Conservation (phyloP, 2,113 vertebrate species). For the Bombycilla garrulus region DNA sequence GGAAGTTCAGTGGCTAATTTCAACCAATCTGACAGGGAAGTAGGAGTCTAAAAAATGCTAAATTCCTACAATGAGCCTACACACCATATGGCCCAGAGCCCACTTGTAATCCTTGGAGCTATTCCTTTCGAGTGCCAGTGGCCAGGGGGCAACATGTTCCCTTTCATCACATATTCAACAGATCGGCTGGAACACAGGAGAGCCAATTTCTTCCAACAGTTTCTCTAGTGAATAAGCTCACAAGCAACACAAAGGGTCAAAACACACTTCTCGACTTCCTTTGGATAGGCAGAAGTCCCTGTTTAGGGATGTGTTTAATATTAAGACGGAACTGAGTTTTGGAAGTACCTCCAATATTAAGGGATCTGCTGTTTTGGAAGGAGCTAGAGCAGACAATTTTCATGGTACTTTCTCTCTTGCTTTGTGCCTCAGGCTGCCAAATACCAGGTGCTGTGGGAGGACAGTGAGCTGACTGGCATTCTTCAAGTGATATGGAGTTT, state of each 20-base stretch:
- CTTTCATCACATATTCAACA: background rate
- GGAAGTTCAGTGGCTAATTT: constrained; percentile 45
- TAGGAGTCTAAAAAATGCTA: constrained; percentile 47
- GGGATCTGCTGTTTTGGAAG: background rate
- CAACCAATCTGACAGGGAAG: constrained; percentile 40
- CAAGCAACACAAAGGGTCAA: background rate
- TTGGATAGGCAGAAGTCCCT: background rate
- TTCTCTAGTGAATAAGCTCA: background rate
- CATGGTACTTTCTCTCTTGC: background rate
- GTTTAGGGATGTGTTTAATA: background rate
- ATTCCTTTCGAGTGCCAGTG: constrained; percentile 5
- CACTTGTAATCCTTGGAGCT: constrained; percentile 12
- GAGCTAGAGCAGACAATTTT: background rate
- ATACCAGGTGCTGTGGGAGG: background rate
- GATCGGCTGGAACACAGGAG: background rate
- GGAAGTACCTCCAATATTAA: background rate
- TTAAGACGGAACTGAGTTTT: background rate
- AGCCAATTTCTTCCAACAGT: background rate
- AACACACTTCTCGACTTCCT: accelerated
- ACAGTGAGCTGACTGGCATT: background rate
- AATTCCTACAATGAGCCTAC: constrained; percentile 57
- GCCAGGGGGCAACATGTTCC: constrained; percentile 32
- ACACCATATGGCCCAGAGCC: constrained; percentile 49
- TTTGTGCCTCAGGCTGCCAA: background rate
- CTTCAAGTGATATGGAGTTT: accelerated